Percentiles rank a stretch among this genome's conserved stretches.
Conservation (phyloP, 2,113 vertebrate species). For the Urocitellus parryii region DNA sequence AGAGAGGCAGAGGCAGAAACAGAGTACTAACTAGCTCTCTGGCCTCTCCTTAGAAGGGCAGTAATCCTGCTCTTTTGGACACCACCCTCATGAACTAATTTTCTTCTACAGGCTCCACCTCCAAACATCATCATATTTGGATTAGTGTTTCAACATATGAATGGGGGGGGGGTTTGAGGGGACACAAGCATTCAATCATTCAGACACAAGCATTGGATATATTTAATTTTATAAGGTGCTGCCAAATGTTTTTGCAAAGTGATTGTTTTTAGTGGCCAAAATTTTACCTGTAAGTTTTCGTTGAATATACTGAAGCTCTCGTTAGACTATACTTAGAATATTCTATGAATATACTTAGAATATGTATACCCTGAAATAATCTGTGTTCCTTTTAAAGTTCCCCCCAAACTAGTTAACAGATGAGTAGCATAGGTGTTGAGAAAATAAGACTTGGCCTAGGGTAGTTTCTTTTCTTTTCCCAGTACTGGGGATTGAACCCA, state of each 20-base stretch:
- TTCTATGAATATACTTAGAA: background rate
- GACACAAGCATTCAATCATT: background rate
- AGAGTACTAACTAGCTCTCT: background rate
- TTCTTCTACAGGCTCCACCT: background rate
- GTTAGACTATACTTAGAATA: background rate
- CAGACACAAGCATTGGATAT: background rate
- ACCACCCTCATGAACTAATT: background rate
- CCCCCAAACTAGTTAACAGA: background rate
- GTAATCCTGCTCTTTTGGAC: background rate
- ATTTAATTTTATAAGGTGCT: background rate
- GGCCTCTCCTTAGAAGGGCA: background rate
- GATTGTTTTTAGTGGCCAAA: background rate
- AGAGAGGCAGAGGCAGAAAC: no score
- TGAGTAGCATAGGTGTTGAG: background rate
- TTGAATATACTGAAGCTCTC: background rate
- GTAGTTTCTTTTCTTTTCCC: no score
- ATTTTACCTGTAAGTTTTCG: background rate
- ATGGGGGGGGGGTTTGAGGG: no score
- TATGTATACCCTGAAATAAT: conserved; percentile 18
- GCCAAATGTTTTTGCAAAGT: no score
- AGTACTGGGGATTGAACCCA: no score
- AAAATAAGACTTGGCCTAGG: background rate
- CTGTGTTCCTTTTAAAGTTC: background rate
- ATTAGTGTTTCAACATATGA: no score
- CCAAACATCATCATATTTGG: no score